Evolutionary conservation across 2,888 invertebrate genomes (phyloP).

Genomic region (Phoenoteleia sp.): DNA sequence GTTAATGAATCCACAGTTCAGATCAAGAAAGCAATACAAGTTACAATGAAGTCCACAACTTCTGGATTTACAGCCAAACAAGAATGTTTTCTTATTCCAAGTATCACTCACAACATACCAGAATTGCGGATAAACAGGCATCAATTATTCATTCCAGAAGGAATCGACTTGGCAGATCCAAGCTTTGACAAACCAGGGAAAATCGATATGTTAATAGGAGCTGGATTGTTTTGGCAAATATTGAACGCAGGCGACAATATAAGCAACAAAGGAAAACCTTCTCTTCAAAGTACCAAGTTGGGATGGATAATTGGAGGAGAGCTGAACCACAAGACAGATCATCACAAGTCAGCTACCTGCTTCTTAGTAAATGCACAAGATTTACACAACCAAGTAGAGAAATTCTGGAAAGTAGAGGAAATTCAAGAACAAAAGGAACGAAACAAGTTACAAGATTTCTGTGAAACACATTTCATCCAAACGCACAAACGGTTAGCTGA

Average conservation of each 20-base stretch:
- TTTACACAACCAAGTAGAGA: background rate
- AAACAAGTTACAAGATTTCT: background rate
- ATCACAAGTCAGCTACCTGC: too few species aligned
- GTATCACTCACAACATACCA: background rate
- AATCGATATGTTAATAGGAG: constrained; percentile 31
- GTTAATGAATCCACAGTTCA: background rate
- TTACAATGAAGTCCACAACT: too few species aligned
- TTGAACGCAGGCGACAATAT: constrained; percentile 21
- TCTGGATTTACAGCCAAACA: too few species aligned
- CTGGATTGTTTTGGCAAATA: constrained; percentile 43
- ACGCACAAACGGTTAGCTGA: background rate
- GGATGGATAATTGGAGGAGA: constrained; percentile 56
- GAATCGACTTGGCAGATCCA: constrained; percentile 22
- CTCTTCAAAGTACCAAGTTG: constrained; percentile 16
- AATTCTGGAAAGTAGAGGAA: constrained; percentile 27
- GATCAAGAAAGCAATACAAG: background rate
- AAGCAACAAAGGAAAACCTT: constrained; percentile 3
- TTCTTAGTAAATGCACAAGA: too few species aligned
- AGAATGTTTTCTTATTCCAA: background rate
- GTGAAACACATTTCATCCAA: constrained; percentile 43
- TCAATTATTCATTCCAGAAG: background rate
- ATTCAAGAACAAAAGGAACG: background rate
- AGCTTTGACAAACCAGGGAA: background rate
- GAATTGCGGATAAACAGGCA: background rate
- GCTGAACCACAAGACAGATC: background rate